Base-by-base conservation (phyloP, 53 echinoderm and acorn worm genomes). In the Glandiceps talaboti region DNA sequence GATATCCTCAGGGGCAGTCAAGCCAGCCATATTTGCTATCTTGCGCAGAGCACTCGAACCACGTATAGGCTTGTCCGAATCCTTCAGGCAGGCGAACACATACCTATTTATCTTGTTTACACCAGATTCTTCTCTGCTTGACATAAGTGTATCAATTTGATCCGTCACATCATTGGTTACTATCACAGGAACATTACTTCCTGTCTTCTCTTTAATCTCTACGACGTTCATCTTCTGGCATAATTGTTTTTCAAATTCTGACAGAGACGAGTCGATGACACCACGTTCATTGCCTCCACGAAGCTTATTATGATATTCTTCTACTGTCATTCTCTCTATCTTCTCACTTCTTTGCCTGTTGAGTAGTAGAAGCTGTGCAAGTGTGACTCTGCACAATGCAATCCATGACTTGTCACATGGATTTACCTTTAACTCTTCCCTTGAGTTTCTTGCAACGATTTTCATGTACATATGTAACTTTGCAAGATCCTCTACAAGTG, bases 191-290 rank as follows among this genome's bases (percentile, higher is more conserved):
- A 89, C 86, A 33, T 80, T 83, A 20, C 89, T 29, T 30, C 86
- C 89, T 25, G 86, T 76, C 32, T 89, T 89, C 12, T 86, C 86
- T 26, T 83, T 79, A 1, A 83, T 83, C 75, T 86, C 83, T 6
- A 89, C 80, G 26, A 82, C 29, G n/a, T 77, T 32, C 64, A 89
- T 77, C 72, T 77, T 77, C 72, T 75, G 81, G 30, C 76, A 84
- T 14, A 85, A 74, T 30, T 73, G 29, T 27, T 45, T 78, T 33
- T 89, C 86, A 85, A 77, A 82, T 25, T 33, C 14, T 27, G 84
- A 86, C 27, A 86, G 45, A 79, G 74, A 29, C 20, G 64, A 45
- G 74, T 74, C 1, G n/a, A n/a, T n/a, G n/a, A n/a, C n/a, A n/a
- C 79, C 74, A 83, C 86, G 80, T 0, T 33, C 28, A 30, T 75